A percentile compares a stretch with the other conserved stretches of the same genome.
Evolutionary conservation across 2,113 vertebrate species (phyloP).

Genomic region (Naja naja): DNA sequence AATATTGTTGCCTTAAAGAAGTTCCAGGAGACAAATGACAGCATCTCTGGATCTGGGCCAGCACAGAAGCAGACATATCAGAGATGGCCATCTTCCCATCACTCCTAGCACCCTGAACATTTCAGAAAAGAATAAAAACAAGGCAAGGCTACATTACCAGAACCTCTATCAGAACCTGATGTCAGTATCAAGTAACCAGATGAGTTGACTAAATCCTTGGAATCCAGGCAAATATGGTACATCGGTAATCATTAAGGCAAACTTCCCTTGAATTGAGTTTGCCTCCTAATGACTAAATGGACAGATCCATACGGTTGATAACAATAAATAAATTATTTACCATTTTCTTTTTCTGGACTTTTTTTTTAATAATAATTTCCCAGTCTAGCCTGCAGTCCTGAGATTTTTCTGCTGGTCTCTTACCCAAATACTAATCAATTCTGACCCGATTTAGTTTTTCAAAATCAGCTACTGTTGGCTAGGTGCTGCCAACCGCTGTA

Average conservation of each 20-base stretch:
- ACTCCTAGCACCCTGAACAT: not conserved
- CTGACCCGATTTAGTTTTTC: not conserved
- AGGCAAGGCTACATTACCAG: not conserved
- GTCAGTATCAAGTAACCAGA: not conserved
- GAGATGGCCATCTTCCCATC: conserved; percentile 7
- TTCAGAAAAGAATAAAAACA: conserved; percentile 21
- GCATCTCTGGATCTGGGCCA: not conserved
- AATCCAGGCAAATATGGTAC: not conserved
- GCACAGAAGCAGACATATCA: fast-evolving
- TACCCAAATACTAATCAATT: not conserved
- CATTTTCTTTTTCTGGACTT: not conserved
- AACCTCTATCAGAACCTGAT: not conserved
- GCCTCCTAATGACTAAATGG: not conserved
- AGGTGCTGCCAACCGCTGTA: not conserved
- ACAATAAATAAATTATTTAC: not conserved
- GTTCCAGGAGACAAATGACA: conserved; percentile 23
- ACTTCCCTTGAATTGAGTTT: not conserved
- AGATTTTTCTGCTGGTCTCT: not conserved
- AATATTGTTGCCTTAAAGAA: conserved; percentile 24
- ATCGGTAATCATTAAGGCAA: not conserved
- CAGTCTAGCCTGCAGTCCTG: not conserved
- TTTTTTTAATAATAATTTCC: not conserved
- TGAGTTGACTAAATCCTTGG: not conserved
- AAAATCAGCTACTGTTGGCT: not conserved
- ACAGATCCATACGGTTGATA: not conserved